A percentile compares a stretch with the other conserved stretches of the same genome.
Evolutionary conservation across 2,113 vertebrate species (phyloP).

Genomic region (Hydropotes inermis): DNA sequence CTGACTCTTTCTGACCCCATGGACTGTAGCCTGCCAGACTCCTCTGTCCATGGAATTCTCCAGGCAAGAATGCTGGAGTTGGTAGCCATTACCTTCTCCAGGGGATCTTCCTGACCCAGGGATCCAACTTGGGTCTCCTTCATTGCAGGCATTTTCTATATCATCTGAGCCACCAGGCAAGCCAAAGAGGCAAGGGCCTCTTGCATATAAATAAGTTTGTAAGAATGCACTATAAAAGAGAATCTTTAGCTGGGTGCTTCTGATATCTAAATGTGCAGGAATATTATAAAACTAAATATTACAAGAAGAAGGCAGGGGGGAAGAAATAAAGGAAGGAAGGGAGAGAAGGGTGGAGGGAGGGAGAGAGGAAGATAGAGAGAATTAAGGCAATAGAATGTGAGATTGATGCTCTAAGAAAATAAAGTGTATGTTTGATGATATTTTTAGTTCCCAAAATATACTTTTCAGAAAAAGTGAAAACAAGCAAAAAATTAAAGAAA

Average conservation of each 20-base stretch:
- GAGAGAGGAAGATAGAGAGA: neutral
- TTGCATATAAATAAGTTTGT: neutral
- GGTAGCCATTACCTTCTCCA: neutral
- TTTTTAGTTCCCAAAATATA: neutral
- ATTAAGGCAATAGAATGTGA: neutral
- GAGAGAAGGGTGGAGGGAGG: neutral
- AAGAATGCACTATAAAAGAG: neutral
- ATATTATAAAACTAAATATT: neutral
- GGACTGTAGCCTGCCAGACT: neutral
- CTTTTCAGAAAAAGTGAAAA: neutral
- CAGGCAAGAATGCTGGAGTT: neutral
- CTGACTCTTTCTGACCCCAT: neutral
- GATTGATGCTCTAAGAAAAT: neutral
- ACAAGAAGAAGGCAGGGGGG: neutral
- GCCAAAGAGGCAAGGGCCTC: neutral
- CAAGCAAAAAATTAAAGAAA: neutral
- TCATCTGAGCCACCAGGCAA: neutral
- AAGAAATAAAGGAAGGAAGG: neutral
- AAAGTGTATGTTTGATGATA: neutral
- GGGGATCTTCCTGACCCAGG: neutral
- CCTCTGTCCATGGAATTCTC: neutral
- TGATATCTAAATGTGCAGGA: neutral
- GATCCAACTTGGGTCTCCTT: neutral
- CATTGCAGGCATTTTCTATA: neutral
- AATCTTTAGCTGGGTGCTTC: neutral